These are phyloP conservation scores for Drosophila mayri DNA, from an alignment of 1,140 invertebrate species.

Conservation along the genomic window DNA sequence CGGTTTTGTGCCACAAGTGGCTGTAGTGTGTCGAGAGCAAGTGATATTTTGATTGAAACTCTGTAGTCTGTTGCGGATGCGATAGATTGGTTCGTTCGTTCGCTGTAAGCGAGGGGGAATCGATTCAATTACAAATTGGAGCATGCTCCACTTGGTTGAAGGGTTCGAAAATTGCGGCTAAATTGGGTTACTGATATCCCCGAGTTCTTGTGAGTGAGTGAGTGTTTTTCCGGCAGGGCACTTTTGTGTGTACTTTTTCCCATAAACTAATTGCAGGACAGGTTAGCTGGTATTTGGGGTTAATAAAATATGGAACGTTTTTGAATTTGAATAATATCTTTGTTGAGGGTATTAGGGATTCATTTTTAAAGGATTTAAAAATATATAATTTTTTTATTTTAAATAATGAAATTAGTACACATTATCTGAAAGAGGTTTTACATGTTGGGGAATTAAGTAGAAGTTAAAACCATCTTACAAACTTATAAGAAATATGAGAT, in stretches of 20 bases:
- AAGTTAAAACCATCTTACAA: no score
- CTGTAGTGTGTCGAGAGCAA: constrained; percentile 26
- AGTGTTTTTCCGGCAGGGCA: background rate
- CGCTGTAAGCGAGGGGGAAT: constrained; percentile 5
- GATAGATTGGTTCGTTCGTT: constrained; percentile 35
- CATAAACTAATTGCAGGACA: background rate
- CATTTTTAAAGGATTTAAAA: no score
- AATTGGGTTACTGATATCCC: constrained; percentile 47
- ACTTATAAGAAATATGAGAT: no score
- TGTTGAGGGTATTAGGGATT: no score
- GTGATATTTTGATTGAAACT: constrained; percentile 55
- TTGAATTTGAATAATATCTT: background rate
- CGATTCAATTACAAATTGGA: constrained; percentile 51
- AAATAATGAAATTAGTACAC: background rate
- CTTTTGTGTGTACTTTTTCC: background rate
- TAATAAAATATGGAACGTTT: background rate
- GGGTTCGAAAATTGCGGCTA: constrained; percentile 22
- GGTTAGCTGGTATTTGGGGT: background rate
- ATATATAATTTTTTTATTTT: background rate
- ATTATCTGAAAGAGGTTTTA: background rate
- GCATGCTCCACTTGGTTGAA: constrained; percentile 41
- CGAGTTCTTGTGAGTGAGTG: constrained; percentile 4
- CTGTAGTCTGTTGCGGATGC: constrained; percentile 37
- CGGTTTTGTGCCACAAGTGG: constrained; percentile 49
- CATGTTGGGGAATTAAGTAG: background rate